phyloP scores from a whole-genome alignment of 2,888 invertebrate species.

The Seira ritae region DNA sequence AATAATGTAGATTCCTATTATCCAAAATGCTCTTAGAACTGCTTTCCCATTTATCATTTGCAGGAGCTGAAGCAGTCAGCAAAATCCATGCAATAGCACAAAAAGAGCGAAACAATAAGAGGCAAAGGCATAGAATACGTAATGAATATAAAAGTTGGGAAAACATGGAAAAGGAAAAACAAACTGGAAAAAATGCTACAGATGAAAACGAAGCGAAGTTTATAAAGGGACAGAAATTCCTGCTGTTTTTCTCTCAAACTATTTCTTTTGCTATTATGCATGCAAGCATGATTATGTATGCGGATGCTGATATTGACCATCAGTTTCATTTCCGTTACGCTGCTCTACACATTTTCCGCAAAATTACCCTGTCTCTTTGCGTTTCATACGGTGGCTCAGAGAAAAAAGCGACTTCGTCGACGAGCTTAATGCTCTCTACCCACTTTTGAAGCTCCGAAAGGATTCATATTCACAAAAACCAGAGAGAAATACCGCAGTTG shows the following conservation, averaged over 20 bases:
- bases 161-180: conserved; percentile 18
- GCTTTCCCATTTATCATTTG: conserved; percentile 36
- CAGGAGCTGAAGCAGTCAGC: conserved; percentile 23
- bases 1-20: conserved; percentile 24
- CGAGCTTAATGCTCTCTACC: conserved; percentile 3
- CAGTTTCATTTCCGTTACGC: conserved; percentile 56
- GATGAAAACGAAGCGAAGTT: too few relatives aligned
- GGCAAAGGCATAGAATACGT: conserved; percentile 31
- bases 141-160: conserved; percentile 38
- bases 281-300: conserved; percentile 31
- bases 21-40: conserved; percentile 7
- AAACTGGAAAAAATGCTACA: too few relatives aligned
- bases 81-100: conserved; percentile 4
- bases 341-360: conserved; percentile 58
- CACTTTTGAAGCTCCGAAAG: conserved; percentile 40
- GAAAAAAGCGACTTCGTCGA: conserved; percentile 41
- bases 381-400: conserved; percentile 39
- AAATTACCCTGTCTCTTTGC: conserved; percentile 63
- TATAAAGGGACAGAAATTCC: too few relatives aligned
- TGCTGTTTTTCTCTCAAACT: too few relatives aligned
- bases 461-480: conserved; percentile 4
- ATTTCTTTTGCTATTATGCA: conserved; percentile 14
- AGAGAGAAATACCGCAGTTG: conserved; percentile 42
- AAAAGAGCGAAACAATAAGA: conserved; percentile 38
- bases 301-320: conserved; percentile 47